Base-by-base conservation (phyloP, 2,797 vertebrate species). In the Periparus ater region DNA sequence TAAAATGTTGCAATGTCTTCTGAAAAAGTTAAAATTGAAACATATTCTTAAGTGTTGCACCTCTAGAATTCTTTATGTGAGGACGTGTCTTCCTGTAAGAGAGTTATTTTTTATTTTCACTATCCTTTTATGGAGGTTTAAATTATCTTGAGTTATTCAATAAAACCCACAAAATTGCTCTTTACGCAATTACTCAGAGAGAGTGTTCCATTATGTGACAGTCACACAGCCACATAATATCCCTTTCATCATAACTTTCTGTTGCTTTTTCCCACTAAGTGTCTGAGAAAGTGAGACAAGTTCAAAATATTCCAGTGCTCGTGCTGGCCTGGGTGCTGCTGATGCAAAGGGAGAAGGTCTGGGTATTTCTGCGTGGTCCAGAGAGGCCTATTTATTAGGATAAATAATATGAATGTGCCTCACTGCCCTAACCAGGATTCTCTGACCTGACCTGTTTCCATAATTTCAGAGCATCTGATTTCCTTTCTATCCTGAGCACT, bases 131-230 rank as follows among this genome's bases (percentile, higher is more conserved):
- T 80, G 71, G 67, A 55, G 47, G n/a, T 85, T 96, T 87, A 91
- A 94, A 91, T 93, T 96, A 92, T 84, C 95, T 80, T 42, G 47
- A 91, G 80, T 66, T 95, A 48, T 88, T 96, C 95, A 80, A n/a
- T 92, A 95, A 95, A 96, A 91, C 36, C 82, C 90, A 88, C 72
- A 73, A 80, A 94, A 96, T 36, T 92, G 89, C 79, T 82, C 78
- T 96, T 95, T 88, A 81, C 30, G 22, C 65, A 95, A 91, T 95
- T 96, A 85, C 72, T 96, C 51, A 42, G 77, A 81, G 88, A 80
- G 51, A 54, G 50, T 54, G 73, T 66, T 96, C 95, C 88, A 85
- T 96, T 97, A 96, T 65, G 95, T 82, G 90, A 91, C 53, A 84
- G 90, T 89, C 91, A 70, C 50, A 78, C 67, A 89, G 55, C 42